Base-by-base conservation (phyloP, 1,140 invertebrate genomes). In the Trichogramma pretiosum region DNA sequence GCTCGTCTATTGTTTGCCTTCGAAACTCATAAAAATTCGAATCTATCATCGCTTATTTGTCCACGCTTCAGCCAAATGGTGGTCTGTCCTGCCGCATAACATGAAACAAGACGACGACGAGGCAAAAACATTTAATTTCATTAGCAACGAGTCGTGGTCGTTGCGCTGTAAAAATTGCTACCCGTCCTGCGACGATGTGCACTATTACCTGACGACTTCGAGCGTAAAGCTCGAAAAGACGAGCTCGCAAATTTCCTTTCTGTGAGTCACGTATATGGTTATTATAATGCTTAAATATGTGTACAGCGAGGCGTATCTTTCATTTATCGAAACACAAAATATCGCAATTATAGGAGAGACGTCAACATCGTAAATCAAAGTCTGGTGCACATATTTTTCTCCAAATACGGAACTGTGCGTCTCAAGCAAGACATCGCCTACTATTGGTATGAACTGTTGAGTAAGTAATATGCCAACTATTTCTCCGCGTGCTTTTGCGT, bases 401-500 rank as follows among this genome's bases (percentile, higher is more conserved):
- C 52, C 4, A 55, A 56, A 13, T 62, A 60, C 5, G 57, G 53
- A 5, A 52, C 57, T 1, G 28, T 59, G 8, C 56, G 40, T 16
- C 50, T 66, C 5, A 68, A 62, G 28, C 67, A 68, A 36, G 65
- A 67, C 33, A 48, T 67, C 3, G 45, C 56, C 5, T 60, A 60
- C 41, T 65, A 63, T 21, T 72, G 70, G 70, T 72, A 65, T 30
- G 68, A 73, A 42, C 53, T 70, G 5, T 21, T 73, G 18, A 67
- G 70, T 73, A 54, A 67, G 67, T 58, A 46, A 37, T n/a, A n/a
- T n/a, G n/a, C 9, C 10, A n/a, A n/a, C n/a, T n/a, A n/a, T n/a
- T n/a, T n/a, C n/a, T n/a, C n/a, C n/a, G n/a, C n/a, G n/a, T n/a
- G n/a, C n/a, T n/a, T n/a, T n/a, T n/a, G n/a, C n/a, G n/a, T n/a